A percentile compares a stretch with the other conserved stretches of the same genome.
phyloP scores from a whole-genome alignment of 2,888 invertebrate species.

The Sinotaia quadrata region DNA sequence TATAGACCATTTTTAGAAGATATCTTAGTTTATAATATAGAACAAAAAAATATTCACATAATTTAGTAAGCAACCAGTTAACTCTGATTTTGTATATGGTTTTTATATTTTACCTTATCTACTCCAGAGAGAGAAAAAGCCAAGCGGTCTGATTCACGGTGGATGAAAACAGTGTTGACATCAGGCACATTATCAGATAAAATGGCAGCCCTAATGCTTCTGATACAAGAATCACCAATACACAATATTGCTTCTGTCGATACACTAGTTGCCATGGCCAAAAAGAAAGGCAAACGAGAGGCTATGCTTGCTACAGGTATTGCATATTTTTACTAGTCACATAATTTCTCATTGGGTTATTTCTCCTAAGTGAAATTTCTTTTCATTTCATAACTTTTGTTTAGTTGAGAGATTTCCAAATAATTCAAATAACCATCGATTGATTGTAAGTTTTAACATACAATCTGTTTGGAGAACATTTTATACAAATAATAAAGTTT shows the following conservation, averaged over 20 bases:
- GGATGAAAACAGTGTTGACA: conserved; percentile 77
- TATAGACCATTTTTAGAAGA: neutral
- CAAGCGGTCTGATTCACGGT: conserved; percentile 66
- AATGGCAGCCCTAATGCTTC: conserved; percentile 86
- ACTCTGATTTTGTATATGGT: neutral
- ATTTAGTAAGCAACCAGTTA: neutral
- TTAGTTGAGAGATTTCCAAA: neutral
- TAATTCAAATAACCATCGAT: too few relatives aligned
- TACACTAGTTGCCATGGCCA: conserved; percentile 83
- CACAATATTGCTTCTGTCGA: conserved; percentile 82
- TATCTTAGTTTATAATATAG: neutral
- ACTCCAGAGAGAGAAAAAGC: conserved; percentile 70
- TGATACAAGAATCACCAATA: conserved; percentile 87
- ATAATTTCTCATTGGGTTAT: neutral
- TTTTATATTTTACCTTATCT: conserved; percentile 47
- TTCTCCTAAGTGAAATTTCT: neutral
- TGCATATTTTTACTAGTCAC: neutral
- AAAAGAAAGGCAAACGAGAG: conserved; percentile 82
- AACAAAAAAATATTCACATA: neutral
- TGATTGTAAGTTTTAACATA: too few relatives aligned
- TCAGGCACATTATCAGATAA: conserved; percentile 89
- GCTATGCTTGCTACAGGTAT: conserved; percentile 76
- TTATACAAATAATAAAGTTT: too few relatives aligned
- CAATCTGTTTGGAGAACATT: too few relatives aligned
- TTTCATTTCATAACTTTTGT: neutral